Evolutionary conservation across 2,888 invertebrate species (phyloP).

Genomic region (Xestia xanthographa): DNA sequence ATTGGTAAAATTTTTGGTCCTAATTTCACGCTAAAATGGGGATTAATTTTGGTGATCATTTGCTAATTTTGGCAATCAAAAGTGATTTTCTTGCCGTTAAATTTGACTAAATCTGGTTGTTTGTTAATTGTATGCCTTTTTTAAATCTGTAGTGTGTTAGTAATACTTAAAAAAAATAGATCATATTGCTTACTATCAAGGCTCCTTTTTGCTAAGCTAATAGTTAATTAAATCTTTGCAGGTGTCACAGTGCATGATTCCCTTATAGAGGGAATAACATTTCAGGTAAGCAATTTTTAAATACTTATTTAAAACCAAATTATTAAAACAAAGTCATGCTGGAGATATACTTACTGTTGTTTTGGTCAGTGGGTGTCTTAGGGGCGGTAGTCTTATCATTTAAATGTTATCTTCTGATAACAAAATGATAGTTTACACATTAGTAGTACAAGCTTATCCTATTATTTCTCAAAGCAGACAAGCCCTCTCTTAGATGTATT

Average conservation of each 20-base stretch:
- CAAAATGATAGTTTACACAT: constrained; percentile 1
- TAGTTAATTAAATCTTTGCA: constrained; percentile 71
- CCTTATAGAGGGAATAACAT: constrained; percentile 84
- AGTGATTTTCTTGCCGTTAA: too few species aligned
- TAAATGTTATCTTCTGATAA: constrained; percentile 10
- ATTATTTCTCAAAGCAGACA: constrained; percentile 9
- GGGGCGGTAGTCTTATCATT: background rate
- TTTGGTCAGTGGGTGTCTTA: background rate
- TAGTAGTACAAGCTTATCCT: constrained; percentile 22
- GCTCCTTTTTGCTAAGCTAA: background rate
- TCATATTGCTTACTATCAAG: background rate
- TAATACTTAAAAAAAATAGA: background rate
- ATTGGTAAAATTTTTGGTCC: too few species aligned
- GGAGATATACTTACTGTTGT: background rate
- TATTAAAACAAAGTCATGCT: background rate
- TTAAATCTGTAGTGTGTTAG: background rate
- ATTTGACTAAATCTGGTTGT: too few species aligned
- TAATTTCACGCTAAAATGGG: too few species aligned
- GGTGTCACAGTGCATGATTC: constrained; percentile 84
- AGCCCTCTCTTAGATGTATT: constrained; percentile 2
- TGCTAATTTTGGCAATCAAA: too few species aligned
- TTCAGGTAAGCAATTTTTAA: constrained; percentile 77
- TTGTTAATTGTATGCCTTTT: too few species aligned
- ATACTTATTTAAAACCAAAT: background rate
- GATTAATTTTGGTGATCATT: too few species aligned